These are phyloP conservation scores for Acropora tenuis DNA, from an alignment of 64 coral and sea anemone genomes.

Conservation along the genomic window DNA sequence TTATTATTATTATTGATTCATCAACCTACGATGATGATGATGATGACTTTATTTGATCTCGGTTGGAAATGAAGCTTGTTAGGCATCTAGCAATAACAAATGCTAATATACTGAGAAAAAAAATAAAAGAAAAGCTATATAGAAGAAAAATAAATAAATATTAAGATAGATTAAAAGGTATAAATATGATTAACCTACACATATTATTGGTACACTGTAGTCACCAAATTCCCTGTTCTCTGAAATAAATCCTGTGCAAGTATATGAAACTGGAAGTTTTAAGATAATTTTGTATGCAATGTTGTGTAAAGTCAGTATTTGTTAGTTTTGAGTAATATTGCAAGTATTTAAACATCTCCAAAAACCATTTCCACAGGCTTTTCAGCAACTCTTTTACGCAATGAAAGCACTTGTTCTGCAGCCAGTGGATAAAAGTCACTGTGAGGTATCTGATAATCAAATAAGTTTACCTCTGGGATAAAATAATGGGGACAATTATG, in stretches of 20 bases:
- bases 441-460: slow-evolving; percentile 54
- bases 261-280: neutral
- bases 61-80: no score
- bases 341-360: slow-evolving; percentile 46
- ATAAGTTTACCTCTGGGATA: slow-evolving; percentile 53
- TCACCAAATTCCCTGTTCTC: neutral
- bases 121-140: no score
- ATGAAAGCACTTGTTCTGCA: slow-evolving; percentile 55
- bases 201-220: neutral
- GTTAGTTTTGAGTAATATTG: slow-evolving; percentile 13
- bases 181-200: neutral
- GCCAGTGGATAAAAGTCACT: slow-evolving; percentile 42
- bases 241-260: neutral
- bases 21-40: no score
- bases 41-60: no score
- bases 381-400: slow-evolving; percentile 50
- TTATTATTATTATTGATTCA: no score
- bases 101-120: no score
- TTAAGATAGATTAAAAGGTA: no score
- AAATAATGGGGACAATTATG: slow-evolving; percentile 57
- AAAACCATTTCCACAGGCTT: slow-evolving; percentile 43
- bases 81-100: no score
- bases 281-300: neutral
- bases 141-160: no score
- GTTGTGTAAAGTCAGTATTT: neutral